Conservation (phyloP, 2,113 vertebrate genomes). For the Scomber japonicus region DNA sequence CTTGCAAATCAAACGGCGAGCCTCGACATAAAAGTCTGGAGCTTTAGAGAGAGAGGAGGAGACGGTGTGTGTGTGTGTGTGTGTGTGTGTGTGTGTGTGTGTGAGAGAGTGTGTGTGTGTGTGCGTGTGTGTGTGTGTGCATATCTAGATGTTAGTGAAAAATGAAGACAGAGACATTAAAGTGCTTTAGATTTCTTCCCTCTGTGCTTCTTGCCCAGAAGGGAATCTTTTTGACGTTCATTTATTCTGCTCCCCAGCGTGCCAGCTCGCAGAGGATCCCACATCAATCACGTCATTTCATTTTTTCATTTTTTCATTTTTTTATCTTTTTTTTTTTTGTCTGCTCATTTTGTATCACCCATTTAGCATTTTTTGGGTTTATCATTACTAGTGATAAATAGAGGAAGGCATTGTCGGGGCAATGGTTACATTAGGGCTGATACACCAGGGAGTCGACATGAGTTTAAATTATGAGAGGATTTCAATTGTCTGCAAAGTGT, state of each 20-base stretch:
- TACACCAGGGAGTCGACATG: slow-evolving; percentile 31
- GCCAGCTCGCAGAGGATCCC: slow-evolving; percentile 42
- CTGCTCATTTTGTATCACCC: slow-evolving; percentile 66
- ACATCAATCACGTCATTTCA: slow-evolving; percentile 69
- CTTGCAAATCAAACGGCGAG: slow-evolving; percentile 70
- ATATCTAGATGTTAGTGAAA: slow-evolving; percentile 54
- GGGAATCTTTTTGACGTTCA: slow-evolving; percentile 66
- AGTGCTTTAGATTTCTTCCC: slow-evolving; percentile 70
- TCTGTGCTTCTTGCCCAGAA: slow-evolving; percentile 63
- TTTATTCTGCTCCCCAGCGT: slow-evolving; percentile 64
- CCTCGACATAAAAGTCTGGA: slow-evolving; percentile 54
- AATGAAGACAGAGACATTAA: slow-evolving; percentile 70
- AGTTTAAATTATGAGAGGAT: slow-evolving; percentile 45
- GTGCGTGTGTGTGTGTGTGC: background rate
- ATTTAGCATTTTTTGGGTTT: slow-evolving; percentile 60
- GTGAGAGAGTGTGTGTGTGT: too few relatives aligned
- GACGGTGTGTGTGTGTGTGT: background rate
- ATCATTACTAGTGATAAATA: slow-evolving; percentile 71
- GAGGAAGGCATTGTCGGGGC: slow-evolving; percentile 57
- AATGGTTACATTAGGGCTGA: slow-evolving; percentile 53
- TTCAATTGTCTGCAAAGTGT: slow-evolving; percentile 44
- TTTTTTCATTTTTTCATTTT: too few relatives aligned
- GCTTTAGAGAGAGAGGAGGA: slow-evolving; percentile 38
- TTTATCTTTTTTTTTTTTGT: slow-evolving; percentile 65
- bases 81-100: background rate